Conservation (phyloP, 2,113 vertebrate genomes). For the Brachionichthys hirsutus region DNA sequence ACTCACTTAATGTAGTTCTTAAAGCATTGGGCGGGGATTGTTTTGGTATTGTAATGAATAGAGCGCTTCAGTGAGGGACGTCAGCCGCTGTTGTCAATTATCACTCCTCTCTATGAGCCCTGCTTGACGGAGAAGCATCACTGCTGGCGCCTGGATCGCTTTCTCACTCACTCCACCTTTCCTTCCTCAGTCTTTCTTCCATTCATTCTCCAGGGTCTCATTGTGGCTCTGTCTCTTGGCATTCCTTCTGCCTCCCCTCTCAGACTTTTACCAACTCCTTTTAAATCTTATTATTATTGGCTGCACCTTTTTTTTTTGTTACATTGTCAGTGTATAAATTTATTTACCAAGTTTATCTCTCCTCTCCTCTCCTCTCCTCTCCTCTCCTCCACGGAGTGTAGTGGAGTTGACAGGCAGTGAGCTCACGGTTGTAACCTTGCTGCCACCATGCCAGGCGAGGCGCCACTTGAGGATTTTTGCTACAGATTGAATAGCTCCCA, state of each 20-base stretch:
- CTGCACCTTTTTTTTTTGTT: constrained; percentile 22
- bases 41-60: constrained; percentile 62
- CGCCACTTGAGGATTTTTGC: constrained; percentile 71
- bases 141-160: constrained; percentile 59
- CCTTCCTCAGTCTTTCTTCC: constrained; percentile 43
- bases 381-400: constrained; percentile 21
- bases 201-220: constrained; percentile 36
- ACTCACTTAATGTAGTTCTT: constrained; percentile 30
- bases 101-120: constrained; percentile 55
- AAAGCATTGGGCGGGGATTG: constrained; percentile 30
- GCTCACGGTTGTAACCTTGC: constrained; percentile 72
- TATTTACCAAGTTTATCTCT: constrained; percentile 7
- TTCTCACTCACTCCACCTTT: constrained; percentile 57
- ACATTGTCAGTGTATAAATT: constrained; percentile 34
- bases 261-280: constrained; percentile 32
- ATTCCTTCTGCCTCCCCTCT: constrained; percentile 21
- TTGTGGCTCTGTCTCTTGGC: constrained; percentile 47
- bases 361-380: neutral
- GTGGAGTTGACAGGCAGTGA: constrained; percentile 71
- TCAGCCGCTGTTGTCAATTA: constrained; percentile 60
- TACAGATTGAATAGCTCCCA: constrained; percentile 75
- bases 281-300: constrained; percentile 42
- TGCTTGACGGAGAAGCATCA: constrained; percentile 57
- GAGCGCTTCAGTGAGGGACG: constrained; percentile 44
- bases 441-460: constrained; percentile 70